These are phyloP conservation scores for Dicyrtomina minuta DNA, from an alignment of 2,888 invertebrate species.

Conservation along the genomic window DNA sequence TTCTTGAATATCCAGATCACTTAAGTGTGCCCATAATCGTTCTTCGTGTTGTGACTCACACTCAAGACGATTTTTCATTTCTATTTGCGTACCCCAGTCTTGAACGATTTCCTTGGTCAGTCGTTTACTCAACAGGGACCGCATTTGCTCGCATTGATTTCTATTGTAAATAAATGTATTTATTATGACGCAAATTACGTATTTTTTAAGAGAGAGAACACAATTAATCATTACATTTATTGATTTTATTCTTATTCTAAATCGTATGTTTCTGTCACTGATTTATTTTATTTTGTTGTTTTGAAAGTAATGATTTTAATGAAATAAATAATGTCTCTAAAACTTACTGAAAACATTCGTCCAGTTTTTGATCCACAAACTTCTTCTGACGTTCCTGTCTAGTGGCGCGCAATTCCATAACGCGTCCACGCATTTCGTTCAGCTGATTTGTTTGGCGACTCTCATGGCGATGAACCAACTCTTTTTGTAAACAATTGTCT, in stretches of 20 bases:
- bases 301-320: too few relatives aligned
- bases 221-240: not conserved
- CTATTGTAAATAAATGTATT: constrained; percentile 34
- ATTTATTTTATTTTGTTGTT: too few relatives aligned
- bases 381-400: constrained; percentile 43
- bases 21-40: too few relatives aligned
- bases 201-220: not conserved
- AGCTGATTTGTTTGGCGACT: constrained; percentile 41
- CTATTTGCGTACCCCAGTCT: constrained; percentile 50
- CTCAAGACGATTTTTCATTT: too few relatives aligned
- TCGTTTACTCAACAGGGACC: constrained; percentile 43
- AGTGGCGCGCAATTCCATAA: constrained; percentile 37
- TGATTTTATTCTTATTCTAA: not conserved
- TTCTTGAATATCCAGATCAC: too few relatives aligned
- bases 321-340: too few relatives aligned
- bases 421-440: constrained; percentile 46
- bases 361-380: constrained; percentile 47
- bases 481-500: constrained; percentile 34
- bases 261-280: not conserved
- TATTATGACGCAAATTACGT: not conserved
- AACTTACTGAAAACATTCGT: constrained; percentile 45
- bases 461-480: constrained; percentile 40
- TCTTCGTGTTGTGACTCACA: too few relatives aligned
- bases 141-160: constrained; percentile 46
- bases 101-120: constrained; percentile 45